These are phyloP conservation scores for Cephus sareptanus DNA, from an alignment of 2,888 invertebrate genomes.

Conservation along the genomic window DNA sequence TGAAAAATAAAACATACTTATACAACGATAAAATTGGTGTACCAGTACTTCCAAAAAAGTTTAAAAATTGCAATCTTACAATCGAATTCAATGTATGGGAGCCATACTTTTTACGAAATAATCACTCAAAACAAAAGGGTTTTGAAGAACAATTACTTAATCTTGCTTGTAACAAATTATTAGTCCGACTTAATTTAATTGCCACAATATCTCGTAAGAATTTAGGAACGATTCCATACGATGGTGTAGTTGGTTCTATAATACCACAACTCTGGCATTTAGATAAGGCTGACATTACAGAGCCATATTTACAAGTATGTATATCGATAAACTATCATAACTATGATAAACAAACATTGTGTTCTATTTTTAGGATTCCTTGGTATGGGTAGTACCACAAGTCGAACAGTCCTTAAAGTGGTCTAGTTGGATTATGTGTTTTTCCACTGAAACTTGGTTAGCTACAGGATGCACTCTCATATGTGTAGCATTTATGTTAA, in stretches of 20 bases:
- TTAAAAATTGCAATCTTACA: conserved; percentile 13
- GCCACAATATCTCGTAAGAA: neutral
- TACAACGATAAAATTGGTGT: conserved; percentile 1
- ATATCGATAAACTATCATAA: neutral
- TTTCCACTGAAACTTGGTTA: conserved; percentile 5
- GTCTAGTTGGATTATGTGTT: neutral
- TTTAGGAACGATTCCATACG: neutral
- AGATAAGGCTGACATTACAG: conserved; percentile 5
- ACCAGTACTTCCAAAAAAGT: conserved; percentile 8
- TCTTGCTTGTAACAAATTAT: neutral
- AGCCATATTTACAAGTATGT: conserved; percentile 14
- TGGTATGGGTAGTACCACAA: conserved; percentile 10
- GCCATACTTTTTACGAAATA: conserved; percentile 1
- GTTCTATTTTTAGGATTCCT: neutral
- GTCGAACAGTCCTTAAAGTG: neutral
- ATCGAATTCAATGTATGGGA: conserved; percentile 10
- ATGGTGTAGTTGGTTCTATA: neutral
- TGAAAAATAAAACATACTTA: neutral
- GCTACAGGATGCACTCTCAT: neutral
- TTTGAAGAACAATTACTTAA: conserved; percentile 3
- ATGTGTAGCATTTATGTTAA: neutral
- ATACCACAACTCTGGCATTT: neutral
- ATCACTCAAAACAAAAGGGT: neutral
- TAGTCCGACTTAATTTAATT: neutral
- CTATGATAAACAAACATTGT: neutral